These are phyloP conservation scores for Malthinus seriepunctatus DNA, from an alignment of 2,888 invertebrate species.

Conservation along the genomic window DNA sequence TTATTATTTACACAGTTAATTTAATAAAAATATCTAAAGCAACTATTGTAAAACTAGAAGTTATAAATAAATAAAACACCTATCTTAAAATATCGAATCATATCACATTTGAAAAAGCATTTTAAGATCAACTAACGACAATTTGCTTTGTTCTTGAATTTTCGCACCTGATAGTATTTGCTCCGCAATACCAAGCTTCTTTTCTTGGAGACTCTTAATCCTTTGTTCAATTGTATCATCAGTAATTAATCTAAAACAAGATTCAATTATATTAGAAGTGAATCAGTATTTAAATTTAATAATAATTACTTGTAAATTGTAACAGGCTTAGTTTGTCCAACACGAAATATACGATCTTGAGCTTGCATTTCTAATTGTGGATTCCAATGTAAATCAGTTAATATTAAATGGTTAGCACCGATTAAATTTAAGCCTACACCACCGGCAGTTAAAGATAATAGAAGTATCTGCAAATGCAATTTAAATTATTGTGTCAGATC, in stretches of 20 bases:
- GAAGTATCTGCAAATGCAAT: slow-evolving; percentile 60
- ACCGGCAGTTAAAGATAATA: slow-evolving; percentile 90
- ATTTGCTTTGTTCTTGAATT: slow-evolving; percentile 65
- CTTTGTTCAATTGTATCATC: slow-evolving; percentile 86
- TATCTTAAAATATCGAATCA: no score
- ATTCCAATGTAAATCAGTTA: slow-evolving; percentile 96
- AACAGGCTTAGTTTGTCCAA: slow-evolving; percentile 84
- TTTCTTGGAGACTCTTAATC: slow-evolving; percentile 78
- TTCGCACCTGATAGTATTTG: slow-evolving; percentile 76
- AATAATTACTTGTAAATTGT: slow-evolving; percentile 75
- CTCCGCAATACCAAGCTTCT: slow-evolving; percentile 76
- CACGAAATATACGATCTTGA: slow-evolving; percentile 89
- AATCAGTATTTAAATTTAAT: background rate
- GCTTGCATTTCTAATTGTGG: slow-evolving; percentile 95
- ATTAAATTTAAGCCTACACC: slow-evolving; percentile 93
- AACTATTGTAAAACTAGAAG: no score
- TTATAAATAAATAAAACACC: no score
- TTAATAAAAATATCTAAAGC: no score
- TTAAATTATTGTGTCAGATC: background rate
- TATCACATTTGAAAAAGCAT: slow-evolving; percentile 63
- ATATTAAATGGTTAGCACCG: slow-evolving; percentile 88
- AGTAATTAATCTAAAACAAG: slow-evolving; percentile 71
- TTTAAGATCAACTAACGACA: slow-evolving; percentile 79
- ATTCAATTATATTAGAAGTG: background rate
- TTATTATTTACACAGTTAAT: no score